Evolutionary conservation across 2,888 invertebrate species (phyloP).

Genomic region (Phortica magna): DNA sequence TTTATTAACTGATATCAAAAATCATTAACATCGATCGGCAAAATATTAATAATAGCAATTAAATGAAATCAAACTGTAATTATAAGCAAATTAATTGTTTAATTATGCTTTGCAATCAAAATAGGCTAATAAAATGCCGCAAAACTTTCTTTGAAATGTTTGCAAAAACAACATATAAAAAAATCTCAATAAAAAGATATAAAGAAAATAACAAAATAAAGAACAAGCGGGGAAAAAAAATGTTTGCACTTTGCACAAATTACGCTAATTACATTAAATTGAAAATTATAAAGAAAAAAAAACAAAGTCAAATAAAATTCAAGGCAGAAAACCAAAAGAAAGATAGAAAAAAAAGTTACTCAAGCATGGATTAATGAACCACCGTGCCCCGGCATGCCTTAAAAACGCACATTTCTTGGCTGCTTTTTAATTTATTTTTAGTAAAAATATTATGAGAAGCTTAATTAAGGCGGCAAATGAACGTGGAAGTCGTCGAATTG

Average conservation of each 20-base stretch:
- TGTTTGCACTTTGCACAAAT: constrained; percentile 7
- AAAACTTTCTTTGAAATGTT: constrained; percentile 2
- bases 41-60: too few species aligned
- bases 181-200: neutral
- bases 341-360: neutral
- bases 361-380: neutral
- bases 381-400: neutral
- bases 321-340: neutral
- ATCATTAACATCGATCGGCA: too few species aligned
- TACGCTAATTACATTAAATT: constrained; percentile 27
- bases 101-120: neutral
- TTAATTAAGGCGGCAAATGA: constrained; percentile 6
- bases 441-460: constrained; percentile 18
- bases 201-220: neutral
- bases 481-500: neutral
- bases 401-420: constrained; percentile 15
- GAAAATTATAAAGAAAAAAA: constrained; percentile 3
- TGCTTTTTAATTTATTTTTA: constrained; percentile 1
- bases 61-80: neutral
- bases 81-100: constrained; percentile 4
- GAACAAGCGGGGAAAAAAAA: neutral
- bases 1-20: too few species aligned
- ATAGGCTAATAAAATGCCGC: neutral
- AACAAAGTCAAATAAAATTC: neutral
- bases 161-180: neutral